phyloP scores from a whole-genome alignment of 2,113 vertebrate species.

The Morone saxatilis region DNA sequence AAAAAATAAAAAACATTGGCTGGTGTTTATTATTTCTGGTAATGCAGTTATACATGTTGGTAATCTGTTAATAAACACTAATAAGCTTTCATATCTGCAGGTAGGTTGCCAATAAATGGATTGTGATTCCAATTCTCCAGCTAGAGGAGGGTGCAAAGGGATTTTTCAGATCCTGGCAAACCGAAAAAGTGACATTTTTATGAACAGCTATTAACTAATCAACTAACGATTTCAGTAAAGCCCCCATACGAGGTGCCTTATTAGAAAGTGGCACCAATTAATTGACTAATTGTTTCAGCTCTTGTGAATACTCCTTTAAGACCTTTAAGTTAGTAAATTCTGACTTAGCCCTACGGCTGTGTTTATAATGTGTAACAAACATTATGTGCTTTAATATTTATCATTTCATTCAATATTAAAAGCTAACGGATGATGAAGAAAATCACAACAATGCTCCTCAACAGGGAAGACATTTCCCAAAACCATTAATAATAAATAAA shows the following conservation, averaged over 20 bases:
- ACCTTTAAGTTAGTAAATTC: constrained; percentile 6
- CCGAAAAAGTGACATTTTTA: not conserved
- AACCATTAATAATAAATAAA: constrained; percentile 78
- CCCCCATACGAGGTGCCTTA: too few relatives aligned
- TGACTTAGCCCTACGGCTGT: constrained; percentile 20
- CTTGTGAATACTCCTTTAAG: not conserved
- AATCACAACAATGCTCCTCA: constrained; percentile 55
- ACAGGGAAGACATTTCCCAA: constrained; percentile 61
- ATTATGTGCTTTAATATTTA: constrained; percentile 51
- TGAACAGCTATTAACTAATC: not conserved
- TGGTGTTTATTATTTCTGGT: not conserved
- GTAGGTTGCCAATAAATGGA: not conserved
- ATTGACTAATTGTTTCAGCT: not conserved
- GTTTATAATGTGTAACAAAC: constrained; percentile 35
- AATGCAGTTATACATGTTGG: not conserved
- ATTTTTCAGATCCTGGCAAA: not conserved
- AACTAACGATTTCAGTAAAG: not conserved
- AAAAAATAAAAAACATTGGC: not conserved
- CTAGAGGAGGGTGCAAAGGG: not conserved
- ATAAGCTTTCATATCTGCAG: not conserved
- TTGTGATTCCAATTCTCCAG: not conserved
- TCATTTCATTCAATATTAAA: constrained; percentile 67
- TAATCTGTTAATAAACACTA: not conserved
- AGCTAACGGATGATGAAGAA: constrained; percentile 48
- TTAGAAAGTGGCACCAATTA: not conserved